phyloP scores from a whole-genome alignment of 92 coral and sea anemone genomes.

The Scolanthus callimorphus region DNA sequence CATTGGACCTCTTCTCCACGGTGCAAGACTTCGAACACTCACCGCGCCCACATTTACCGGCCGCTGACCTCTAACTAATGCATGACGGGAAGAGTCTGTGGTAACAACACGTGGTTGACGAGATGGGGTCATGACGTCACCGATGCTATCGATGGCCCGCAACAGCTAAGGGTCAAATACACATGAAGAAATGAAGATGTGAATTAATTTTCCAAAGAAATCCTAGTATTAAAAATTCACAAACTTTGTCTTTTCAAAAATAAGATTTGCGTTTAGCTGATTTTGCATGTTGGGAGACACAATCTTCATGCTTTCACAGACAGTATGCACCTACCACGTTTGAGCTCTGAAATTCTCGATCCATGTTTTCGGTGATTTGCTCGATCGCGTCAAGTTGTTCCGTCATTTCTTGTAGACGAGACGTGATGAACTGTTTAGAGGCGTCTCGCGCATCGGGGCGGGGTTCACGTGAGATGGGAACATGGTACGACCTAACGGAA shows the following conservation, averaged over 20 bases:
- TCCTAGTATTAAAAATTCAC: too few species aligned
- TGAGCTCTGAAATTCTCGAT: slow-evolving; percentile 78
- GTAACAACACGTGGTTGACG: too few species aligned
- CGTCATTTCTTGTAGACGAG: slow-evolving; percentile 62
- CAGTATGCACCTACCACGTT: slow-evolving; percentile 74
- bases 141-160: slow-evolving; percentile 58
- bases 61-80: not conserved
- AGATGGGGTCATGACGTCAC: slow-evolving; percentile 51
- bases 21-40: slow-evolving; percentile 17
- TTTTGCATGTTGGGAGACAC: too few species aligned
- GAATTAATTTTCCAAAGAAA: too few species aligned
- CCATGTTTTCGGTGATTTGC: slow-evolving; percentile 73
- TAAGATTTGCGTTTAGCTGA: too few species aligned
- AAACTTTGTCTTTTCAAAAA: too few species aligned
- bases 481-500: not conserved
- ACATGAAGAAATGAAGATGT: too few species aligned
- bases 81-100: not conserved
- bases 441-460: slow-evolving; percentile 32
- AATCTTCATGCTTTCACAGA: too few species aligned
- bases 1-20: slow-evolving; percentile 33
- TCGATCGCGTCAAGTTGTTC: slow-evolving; percentile 74
- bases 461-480: not conserved
- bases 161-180: slow-evolving; percentile 54
- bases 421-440: slow-evolving; percentile 49
- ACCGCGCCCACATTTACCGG: slow-evolving; percentile 10